These are phyloP conservation scores for Stegastes partitus DNA, from an alignment of 2,113 vertebrate genomes.

Conservation along the genomic window DNA sequence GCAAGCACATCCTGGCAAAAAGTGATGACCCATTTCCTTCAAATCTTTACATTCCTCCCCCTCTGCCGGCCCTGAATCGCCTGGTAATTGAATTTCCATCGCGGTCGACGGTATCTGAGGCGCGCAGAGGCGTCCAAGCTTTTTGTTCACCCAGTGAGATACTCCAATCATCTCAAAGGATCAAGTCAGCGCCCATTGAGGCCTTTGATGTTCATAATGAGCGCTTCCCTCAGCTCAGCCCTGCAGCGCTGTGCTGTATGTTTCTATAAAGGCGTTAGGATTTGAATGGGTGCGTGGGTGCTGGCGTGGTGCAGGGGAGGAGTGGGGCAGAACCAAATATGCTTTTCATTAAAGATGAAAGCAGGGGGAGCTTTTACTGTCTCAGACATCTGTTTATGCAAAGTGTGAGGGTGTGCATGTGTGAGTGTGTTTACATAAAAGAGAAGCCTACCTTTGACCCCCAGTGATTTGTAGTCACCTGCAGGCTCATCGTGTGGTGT, in stretches of 20 bases:
- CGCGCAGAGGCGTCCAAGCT: constrained; percentile 29
- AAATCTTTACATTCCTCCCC: constrained; percentile 51
- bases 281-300: constrained; percentile 66
- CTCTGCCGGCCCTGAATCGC: constrained; percentile 19
- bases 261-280: constrained; percentile 61
- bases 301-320: constrained; percentile 21
- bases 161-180: constrained; percentile 62
- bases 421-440: constrained; percentile 43
- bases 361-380: constrained; percentile 64
- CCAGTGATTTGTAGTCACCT: constrained; percentile 39
- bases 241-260: constrained; percentile 59
- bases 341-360: constrained; percentile 83
- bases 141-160: constrained; percentile 55
- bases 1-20: constrained; percentile 58
- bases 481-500: constrained; percentile 5
- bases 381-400: constrained; percentile 56
- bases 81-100: constrained; percentile 48
- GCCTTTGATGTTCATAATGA: constrained; percentile 79
- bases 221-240: constrained; percentile 65
- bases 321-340: constrained; percentile 51
- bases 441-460: constrained; percentile 54
- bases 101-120: constrained; percentile 22
- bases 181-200: constrained; percentile 40
- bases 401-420: constrained; percentile 39
- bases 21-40: constrained; percentile 65